phyloP scores from a whole-genome alignment of 2,888 invertebrate species.

The Noctua janthina region DNA sequence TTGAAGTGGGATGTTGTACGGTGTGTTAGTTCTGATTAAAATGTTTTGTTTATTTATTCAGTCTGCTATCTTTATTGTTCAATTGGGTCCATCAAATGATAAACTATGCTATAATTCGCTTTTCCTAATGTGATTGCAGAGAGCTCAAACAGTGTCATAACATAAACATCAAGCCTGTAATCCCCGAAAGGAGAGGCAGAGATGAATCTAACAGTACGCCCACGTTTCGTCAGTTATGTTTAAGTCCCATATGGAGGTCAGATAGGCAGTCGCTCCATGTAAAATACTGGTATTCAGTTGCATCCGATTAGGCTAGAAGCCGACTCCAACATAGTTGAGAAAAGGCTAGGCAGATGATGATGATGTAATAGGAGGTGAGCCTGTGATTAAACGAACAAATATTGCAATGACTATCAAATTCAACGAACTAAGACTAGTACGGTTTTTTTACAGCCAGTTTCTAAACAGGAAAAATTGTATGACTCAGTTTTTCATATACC shows the following conservation, averaged over 20 bases:
- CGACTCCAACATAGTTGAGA: too few species aligned
- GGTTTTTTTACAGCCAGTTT: neutral
- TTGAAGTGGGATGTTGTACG: neutral
- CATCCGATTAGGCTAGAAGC: too few species aligned
- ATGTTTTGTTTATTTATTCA: neutral
- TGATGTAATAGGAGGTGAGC: too few species aligned
- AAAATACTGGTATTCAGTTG: too few species aligned
- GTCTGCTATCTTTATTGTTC: neutral
- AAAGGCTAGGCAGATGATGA: too few species aligned
- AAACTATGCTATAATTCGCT: neutral
- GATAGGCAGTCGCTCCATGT: too few species aligned
- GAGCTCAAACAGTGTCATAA: too few species aligned
- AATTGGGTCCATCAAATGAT: neutral
- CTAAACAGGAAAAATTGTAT: neutral
- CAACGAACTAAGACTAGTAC: neutral
- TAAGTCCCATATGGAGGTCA: too few species aligned
- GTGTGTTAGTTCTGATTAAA: conserved; percentile 11
- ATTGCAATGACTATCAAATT: neutral
- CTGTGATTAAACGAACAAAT: neutral
- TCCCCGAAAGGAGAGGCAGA: too few species aligned
- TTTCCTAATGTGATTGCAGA: neutral
- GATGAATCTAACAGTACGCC: too few species aligned
- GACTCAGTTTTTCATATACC: neutral
- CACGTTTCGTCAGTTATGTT: too few species aligned
- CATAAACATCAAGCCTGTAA: too few species aligned